phyloP scores from a whole-genome alignment of 2,113 vertebrate genomes.

The Phoxinus phoxinus region DNA sequence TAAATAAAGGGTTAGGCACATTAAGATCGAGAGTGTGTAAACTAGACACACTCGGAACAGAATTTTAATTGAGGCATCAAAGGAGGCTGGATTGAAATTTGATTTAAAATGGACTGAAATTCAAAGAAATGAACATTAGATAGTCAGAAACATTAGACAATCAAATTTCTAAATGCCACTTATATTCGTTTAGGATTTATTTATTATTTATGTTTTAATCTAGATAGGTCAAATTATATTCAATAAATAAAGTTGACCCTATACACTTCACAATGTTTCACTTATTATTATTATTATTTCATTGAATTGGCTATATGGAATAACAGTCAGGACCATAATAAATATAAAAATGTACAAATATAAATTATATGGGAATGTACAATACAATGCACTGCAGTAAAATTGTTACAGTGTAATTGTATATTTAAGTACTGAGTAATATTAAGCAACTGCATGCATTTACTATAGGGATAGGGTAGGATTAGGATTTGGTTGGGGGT shows the following conservation, averaged over 20 bases:
- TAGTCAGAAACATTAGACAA: not conserved
- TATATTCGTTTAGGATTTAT: too few species aligned
- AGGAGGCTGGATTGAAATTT: not conserved
- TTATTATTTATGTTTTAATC: too few species aligned
- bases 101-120: not conserved
- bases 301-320: not conserved
- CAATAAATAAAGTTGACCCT: too few species aligned
- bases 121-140: not conserved
- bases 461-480: too few species aligned
- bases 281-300: too few species aligned
- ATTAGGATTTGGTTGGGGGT: too few species aligned
- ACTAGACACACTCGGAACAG: not conserved
- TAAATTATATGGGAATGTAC: not conserved
- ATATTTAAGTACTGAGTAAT: too few species aligned
- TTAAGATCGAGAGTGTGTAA: not conserved
- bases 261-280: too few species aligned
- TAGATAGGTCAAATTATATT: too few species aligned
- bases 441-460: too few species aligned
- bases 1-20: not conserved
- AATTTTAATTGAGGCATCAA: not conserved
- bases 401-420: too few species aligned
- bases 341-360: not conserved
- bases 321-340: not conserved
- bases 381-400: not conserved
- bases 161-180: not conserved